Evolutionary conservation across 1,140 invertebrate species (phyloP).

Genomic region (Oncopodura yosiiana): DNA sequence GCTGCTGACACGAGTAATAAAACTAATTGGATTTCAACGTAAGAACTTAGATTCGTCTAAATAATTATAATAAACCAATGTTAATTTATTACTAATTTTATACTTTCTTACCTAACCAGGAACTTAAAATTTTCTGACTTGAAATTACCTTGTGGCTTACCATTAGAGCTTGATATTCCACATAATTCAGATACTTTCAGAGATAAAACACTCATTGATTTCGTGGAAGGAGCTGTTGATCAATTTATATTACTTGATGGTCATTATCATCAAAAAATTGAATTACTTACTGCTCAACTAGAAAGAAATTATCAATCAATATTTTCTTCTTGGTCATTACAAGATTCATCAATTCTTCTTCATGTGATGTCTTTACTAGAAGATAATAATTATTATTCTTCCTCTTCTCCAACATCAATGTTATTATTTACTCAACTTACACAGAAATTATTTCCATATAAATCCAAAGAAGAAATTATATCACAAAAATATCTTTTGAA

Average conservation of each 20-base stretch:
- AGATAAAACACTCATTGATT: neutral
- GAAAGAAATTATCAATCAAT: constrained; percentile 8
- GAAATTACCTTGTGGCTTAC: constrained; percentile 24
- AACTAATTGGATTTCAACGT: constrained; percentile 8
- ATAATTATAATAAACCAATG: too few species aligned
- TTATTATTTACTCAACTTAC: constrained; percentile 11
- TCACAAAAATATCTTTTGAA: constrained; percentile 28
- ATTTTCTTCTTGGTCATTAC: constrained; percentile 1
- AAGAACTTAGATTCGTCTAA: too few species aligned
- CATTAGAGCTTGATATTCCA: constrained; percentile 10
- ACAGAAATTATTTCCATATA: constrained; percentile 9
- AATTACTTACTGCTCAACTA: constrained; percentile 17
- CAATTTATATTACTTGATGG: constrained; percentile 31
- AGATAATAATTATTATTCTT: neutral
- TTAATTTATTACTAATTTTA: too few species aligned
- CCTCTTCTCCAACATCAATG: neutral
- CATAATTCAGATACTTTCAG: neutral
- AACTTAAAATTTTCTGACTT: neutral
- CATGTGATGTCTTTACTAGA: constrained; percentile 7
- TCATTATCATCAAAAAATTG: constrained; percentile 28
- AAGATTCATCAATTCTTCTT: constrained; percentile 19
- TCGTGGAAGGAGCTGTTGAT: constrained; percentile 17
- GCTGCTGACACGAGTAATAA: constrained; percentile 1
- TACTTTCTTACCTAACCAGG: too few species aligned
- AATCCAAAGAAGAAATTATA: constrained; percentile 11